Conservation (phyloP, 2,797 vertebrate genomes). For the Gorsachius magnificus region DNA sequence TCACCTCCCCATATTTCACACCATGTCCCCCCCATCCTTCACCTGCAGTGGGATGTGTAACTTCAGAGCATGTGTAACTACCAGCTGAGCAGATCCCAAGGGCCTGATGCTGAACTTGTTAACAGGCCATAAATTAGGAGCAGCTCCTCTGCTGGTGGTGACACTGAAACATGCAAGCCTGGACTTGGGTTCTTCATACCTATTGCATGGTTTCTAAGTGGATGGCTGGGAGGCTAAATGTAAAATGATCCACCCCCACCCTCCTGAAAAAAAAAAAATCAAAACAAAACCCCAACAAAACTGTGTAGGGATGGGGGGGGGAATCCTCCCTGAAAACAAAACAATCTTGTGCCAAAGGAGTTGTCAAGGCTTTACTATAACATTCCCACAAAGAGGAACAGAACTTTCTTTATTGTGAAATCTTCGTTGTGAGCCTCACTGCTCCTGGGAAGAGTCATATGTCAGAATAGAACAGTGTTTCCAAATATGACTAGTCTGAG, state of each 20-base stretch:
- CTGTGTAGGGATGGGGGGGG: background rate
- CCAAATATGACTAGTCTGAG: slow-evolving; percentile 66
- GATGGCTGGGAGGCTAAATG: slow-evolving; percentile 7
- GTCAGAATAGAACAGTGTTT: slow-evolving; percentile 63
- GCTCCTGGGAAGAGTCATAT: slow-evolving; percentile 71
- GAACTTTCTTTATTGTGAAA: slow-evolving; percentile 70
- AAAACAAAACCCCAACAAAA: background rate
- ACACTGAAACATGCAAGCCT: background rate
- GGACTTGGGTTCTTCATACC: background rate
- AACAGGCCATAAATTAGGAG: background rate
- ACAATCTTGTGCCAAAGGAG: slow-evolving; percentile 24
- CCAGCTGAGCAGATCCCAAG: background rate
- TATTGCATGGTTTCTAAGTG: background rate
- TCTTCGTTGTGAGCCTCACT: slow-evolving; percentile 46
- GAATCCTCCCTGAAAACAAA: slow-evolving; percentile 25
- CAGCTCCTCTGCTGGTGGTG: background rate
- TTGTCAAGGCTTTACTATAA: slow-evolving; percentile 60
- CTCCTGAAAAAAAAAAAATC: background rate
- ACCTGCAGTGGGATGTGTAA: background rate
- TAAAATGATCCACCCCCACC: background rate
- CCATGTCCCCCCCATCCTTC: background rate
- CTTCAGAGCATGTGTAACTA: background rate
- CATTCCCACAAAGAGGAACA: slow-evolving; percentile 45
- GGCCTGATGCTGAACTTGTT: background rate
- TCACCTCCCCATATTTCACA: background rate